phyloP scores from a whole-genome alignment of 2,888 invertebrate species.

The Drosophila melanocephala region DNA sequence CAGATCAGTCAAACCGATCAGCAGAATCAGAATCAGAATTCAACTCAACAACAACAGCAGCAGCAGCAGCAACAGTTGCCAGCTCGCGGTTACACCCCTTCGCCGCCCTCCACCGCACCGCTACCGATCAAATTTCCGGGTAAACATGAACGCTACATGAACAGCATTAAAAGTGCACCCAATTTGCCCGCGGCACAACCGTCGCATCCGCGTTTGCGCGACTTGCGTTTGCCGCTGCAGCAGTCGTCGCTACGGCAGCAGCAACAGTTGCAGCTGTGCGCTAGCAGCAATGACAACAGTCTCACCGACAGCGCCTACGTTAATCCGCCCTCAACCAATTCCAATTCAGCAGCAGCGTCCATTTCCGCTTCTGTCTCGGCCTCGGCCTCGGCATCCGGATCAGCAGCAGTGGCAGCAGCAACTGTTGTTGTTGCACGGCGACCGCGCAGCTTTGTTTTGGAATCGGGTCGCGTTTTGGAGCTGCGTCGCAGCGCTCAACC shows the following conservation, averaged over 20 bases:
- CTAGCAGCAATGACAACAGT: conserved; percentile 83
- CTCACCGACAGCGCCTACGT: conserved; percentile 84
- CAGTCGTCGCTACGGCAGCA: conserved; percentile 86
- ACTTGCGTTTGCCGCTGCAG: conserved; percentile 90
- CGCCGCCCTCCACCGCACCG: conserved; percentile 94
- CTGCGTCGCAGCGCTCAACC: conserved; percentile 88
- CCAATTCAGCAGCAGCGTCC: conserved; percentile 59
- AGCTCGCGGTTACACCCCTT: conserved; percentile 91
- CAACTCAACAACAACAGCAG: neutral
- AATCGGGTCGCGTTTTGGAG: conserved; percentile 90
- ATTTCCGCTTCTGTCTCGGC: conserved; percentile 52
- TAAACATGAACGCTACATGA: conserved; percentile 89
- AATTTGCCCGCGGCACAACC: conserved; percentile 90
- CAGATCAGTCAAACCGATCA: conserved; percentile 86
- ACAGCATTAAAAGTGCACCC: conserved; percentile 93
- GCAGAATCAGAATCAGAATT: conserved; percentile 83
- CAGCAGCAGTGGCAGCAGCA: conserved; percentile 33
- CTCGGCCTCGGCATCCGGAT: conserved; percentile 39
- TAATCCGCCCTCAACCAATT: conserved; percentile 81
- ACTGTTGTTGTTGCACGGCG: conserved; percentile 86
- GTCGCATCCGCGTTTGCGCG: conserved; percentile 90
- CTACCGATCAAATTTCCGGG: conserved; percentile 92
- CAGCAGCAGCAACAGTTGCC: conserved; percentile 86
- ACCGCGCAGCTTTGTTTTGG: conserved; percentile 87
- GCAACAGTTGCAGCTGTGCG: conserved; percentile 75